These are phyloP conservation scores for Diadumene lineata DNA, from an alignment of 92 coral and sea anemone genomes.

Conservation along the genomic window DNA sequence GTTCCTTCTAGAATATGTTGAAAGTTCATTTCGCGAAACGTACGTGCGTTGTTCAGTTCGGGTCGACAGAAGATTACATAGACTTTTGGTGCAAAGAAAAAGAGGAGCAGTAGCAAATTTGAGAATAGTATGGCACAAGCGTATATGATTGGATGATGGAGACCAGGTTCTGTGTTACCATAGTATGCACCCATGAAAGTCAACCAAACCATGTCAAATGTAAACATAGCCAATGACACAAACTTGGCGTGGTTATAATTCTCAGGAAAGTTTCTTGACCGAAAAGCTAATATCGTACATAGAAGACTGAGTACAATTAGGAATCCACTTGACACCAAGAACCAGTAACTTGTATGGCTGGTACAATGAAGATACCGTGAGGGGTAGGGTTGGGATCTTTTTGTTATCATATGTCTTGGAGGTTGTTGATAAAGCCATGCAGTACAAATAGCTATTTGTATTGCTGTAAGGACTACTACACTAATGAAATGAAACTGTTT, in stretches of 20 bases:
- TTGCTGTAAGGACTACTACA: constrained; percentile 36
- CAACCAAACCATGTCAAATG: constrained; percentile 72
- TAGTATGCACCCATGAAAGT: constrained; percentile 70
- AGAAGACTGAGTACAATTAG: constrained; percentile 54
- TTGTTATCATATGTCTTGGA: constrained; percentile 25
- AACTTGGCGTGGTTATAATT: constrained; percentile 89
- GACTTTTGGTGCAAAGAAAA: constrained; percentile 66
- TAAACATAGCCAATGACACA: constrained; percentile 79
- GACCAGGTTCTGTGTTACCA: constrained; percentile 42
- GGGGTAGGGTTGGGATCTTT: constrained; percentile 50
- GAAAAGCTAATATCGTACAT: constrained; percentile 72
- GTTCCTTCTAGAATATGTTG: constrained; percentile 24
- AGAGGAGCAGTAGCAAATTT: constrained; percentile 53
- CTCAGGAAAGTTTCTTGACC: constrained; percentile 77
- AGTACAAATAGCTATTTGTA: constrained; percentile 54
- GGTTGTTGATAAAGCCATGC: constrained; percentile 48
- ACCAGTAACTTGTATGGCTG: constrained; percentile 43
- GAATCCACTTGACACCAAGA: constrained; percentile 54
- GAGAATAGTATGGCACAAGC: constrained; percentile 65
- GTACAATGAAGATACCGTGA: constrained; percentile 55
- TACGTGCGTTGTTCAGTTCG: constrained; percentile 47
- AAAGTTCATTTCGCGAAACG: constrained; percentile 42
- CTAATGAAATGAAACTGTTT: constrained; percentile 48
- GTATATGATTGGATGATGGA: constrained; percentile 23
- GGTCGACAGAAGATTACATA: constrained; percentile 53